Base-by-base conservation (phyloP, 2,888 invertebrate genomes). In the Hyposoter dolosus region DNA sequence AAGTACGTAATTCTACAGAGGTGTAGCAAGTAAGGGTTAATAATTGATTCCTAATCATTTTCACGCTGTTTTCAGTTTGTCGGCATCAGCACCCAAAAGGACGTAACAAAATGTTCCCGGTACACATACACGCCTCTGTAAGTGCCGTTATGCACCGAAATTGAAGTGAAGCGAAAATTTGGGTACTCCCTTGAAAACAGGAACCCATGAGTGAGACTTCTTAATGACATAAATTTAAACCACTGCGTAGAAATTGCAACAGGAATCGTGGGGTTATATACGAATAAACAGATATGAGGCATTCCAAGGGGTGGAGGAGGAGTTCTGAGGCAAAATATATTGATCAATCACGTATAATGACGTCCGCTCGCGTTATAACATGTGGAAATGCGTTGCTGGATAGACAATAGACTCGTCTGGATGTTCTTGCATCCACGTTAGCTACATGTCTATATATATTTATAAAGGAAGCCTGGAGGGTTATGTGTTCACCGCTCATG, bases 311-410 rank as follows among this genome's bases (percentile, higher is more conserved):
- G 23, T 23, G 65, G 47, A 83, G 85, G 90, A 77, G 86, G 87
- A 85, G 89, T 66, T 68, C 89, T 88, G 88, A 87, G 87, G 88
- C 89, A 91, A 91, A 90, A 91, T 91, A 91, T 91, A 91, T 91
- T 90, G 90, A 91, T 90, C 87, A 90, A 91, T 91, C 90, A 89
- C 90, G 88, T 88, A 88, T 90, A 91, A 91, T 89, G 90, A 89
- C 88, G 83, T 79, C 69, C 78, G 45, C 72, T 35, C 53, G 63
- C 50, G 72, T 53, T 81, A 68, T 65, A 76, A 69, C 76, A 72
- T 65, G 76, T 65, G 80, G 85, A 78, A 76, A 45, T 82, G 77
- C 76, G 71, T 84, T 82, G 69, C 71, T 72, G 76, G 50, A 84
- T 89, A 87, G 89, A 88, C 89, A 87, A 88, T 88, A 85, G 88